Base-by-base conservation (phyloP, 2,113 vertebrate genomes). In the Planiliza haematocheilus region DNA sequence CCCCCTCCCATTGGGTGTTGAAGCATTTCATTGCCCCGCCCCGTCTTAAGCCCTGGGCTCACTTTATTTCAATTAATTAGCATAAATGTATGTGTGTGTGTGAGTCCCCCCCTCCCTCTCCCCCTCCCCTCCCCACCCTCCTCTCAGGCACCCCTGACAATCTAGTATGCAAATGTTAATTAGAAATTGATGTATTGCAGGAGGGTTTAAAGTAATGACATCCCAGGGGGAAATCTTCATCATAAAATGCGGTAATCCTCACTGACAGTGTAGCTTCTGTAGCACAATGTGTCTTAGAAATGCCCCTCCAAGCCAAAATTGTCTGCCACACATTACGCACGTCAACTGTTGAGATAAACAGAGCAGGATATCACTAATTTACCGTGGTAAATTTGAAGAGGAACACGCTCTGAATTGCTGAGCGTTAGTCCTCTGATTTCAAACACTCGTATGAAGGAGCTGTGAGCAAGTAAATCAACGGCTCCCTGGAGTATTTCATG, bases 131-230 rank as follows among this genome's bases (percentile, higher is more conserved):
- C 49, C n/a, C 30, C 20, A 24, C 66, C 65, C 51, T 48, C 53
- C 49, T 58, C 71, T 10, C 49, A 53, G 62, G 70, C 62, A 72
- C 55, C 58, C 75, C 74, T 63, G 8, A 80, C 34, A 74, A 85
- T 85, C 79, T 75, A 78, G 73, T 74, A 91, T 91, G 87, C 83
- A 89, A 83, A 88, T 87, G 86, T 84, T 89, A 89, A 90, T 92
- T 88, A 90, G 80, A 86, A 91, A 90, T 81, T 89, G 91, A 91
- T 89, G 88, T 78, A 88, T 89, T 86, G 88, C 86, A 77, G 74
- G 78, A 84, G 79, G 81, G 77, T 87, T 90, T 84, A 75, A 79
- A 83, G 85, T 91, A 91, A 91, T 91, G 83, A 88, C 77, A 50
- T 83, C 90, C 88, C 82, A 9, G 10, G 75, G 83, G 85, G 55